phyloP scores from a whole-genome alignment of 1,140 invertebrate species.

The Whitmania pigra region DNA sequence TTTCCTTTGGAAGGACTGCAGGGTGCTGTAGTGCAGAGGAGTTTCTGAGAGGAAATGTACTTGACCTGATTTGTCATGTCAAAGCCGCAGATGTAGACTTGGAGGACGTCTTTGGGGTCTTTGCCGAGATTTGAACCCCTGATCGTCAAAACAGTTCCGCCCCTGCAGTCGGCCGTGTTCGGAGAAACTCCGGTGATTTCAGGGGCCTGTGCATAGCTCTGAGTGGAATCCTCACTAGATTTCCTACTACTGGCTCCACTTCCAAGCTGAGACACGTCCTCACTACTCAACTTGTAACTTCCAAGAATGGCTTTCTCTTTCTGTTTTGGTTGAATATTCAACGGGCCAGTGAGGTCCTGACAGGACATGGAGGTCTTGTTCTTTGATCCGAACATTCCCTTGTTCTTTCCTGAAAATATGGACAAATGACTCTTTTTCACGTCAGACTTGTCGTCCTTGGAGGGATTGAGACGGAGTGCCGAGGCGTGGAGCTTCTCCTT shows the following conservation, averaged over 20 bases:
- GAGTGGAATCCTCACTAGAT: not conserved
- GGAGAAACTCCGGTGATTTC: constrained; percentile 22
- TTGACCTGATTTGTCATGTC: constrained; percentile 20
- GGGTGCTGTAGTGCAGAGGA: constrained; percentile 21
- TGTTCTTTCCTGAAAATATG: no score
- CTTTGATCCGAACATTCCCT: no score
- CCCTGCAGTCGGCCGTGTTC: constrained; percentile 3
- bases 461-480: not conserved
- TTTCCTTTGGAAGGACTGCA: constrained; percentile 17
- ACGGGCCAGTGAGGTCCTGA: no score
- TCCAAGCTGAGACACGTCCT: no score
- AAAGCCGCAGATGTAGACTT: constrained; percentile 20
- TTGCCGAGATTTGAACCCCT: constrained; percentile 21
- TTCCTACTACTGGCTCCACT: not conserved
- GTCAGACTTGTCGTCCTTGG: not conserved
- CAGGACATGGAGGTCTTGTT: no score
- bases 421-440: no score
- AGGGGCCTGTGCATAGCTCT: not conserved
- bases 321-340: no score
- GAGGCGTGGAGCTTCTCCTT: constrained; percentile 7
- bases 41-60: constrained; percentile 22
- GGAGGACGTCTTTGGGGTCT: constrained; percentile 15
- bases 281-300: no score
- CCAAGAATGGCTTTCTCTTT: no score
- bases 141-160: constrained; percentile 22